Conservation (phyloP, 2,888 invertebrate genomes). For the Lasioglossum leucozonium region DNA sequence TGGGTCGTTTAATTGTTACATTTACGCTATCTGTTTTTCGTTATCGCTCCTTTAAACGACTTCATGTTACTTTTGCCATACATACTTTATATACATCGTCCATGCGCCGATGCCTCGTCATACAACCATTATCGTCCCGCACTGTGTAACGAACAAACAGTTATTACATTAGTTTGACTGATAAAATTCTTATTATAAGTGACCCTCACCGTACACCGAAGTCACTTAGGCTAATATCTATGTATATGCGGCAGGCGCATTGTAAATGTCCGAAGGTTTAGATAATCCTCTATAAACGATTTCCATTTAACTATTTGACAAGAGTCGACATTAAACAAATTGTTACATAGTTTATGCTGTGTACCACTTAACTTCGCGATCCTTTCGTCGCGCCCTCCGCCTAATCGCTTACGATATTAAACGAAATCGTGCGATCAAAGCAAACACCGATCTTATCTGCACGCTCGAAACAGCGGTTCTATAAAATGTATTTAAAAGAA, state of each 20-base stretch:
- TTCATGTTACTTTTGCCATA: neutral
- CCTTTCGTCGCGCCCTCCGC: neutral
- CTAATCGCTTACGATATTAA: neutral
- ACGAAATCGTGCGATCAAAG: neutral
- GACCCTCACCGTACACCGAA: neutral
- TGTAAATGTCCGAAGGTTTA: conserved; percentile 2
- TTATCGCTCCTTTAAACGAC: neutral
- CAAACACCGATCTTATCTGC: neutral
- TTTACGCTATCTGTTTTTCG: neutral
- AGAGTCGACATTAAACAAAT: conserved; percentile 1
- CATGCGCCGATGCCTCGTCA: neutral
- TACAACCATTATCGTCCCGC: neutral
- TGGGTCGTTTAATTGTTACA: neutral
- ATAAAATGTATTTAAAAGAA: neutral
- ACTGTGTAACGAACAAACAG: neutral
- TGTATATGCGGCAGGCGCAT: neutral
- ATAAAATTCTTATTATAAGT: neutral
- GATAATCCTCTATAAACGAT: neutral
- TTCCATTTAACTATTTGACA: neutral
- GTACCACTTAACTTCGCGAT: neutral
- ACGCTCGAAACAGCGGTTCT: neutral
- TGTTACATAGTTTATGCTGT: neutral
- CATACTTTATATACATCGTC: too few species aligned
- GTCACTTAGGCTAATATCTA: conserved; percentile 1
- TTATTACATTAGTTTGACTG: neutral